Percentiles rank a stretch among this genome's conserved stretches.
Conservation (phyloP, 2,113 vertebrate genomes). For the sheep (Ovis aries) region DNA sequence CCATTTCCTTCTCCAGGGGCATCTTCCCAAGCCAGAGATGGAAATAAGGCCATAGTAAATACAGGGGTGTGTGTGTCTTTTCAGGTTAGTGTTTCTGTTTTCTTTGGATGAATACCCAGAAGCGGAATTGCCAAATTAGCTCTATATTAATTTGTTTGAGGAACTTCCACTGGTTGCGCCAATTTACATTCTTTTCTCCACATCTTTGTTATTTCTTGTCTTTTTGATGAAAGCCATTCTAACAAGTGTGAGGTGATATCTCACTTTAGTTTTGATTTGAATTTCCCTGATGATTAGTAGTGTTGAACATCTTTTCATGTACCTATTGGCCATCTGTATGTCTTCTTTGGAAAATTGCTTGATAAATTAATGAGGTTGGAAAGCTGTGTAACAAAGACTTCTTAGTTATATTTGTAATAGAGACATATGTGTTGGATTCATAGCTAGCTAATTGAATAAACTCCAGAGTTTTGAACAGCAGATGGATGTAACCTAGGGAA, state of each 20-base stretch:
- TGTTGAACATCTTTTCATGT: not conserved
- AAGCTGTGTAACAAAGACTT: not conserved
- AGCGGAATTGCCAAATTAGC: not conserved
- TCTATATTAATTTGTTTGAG: not conserved
- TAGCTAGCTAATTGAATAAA: not conserved
- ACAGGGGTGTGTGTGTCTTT: not conserved
- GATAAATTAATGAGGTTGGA: constrained; percentile 19
- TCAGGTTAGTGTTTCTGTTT: not conserved
- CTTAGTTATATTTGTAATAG: not conserved
- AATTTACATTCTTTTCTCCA: not conserved
- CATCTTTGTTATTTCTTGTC: not conserved
- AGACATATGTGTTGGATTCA: not conserved
- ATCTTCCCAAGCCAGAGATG: too few species aligned
- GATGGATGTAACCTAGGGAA: not conserved
- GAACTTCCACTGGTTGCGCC: not conserved
- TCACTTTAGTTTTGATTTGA: not conserved
- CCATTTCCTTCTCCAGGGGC: too few species aligned
- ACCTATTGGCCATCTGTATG: not conserved
- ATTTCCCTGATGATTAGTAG: not conserved
- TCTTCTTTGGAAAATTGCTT: constrained; percentile 6
- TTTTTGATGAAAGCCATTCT: not conserved
- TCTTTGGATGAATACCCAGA: not conserved
- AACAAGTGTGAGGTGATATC: not conserved
- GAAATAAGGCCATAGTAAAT: not conserved
- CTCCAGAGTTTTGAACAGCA: not conserved